phyloP scores from a whole-genome alignment of 2,888 invertebrate species.

The Chrysolina americana region DNA sequence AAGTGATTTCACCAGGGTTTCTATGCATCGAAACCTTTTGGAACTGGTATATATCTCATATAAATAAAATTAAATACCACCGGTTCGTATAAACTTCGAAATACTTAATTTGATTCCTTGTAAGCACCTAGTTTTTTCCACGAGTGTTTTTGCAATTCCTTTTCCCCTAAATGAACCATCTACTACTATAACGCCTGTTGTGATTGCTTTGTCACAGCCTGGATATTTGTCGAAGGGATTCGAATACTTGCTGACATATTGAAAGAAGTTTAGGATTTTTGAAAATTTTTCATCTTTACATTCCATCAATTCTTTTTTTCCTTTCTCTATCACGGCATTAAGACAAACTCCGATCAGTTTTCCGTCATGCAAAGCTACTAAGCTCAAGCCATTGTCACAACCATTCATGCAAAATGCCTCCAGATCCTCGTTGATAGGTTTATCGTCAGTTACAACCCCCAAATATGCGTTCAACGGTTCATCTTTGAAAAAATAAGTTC shows the following conservation, averaged over 20 bases:
- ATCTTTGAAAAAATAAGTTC: slow-evolving; percentile 79
- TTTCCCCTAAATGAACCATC: slow-evolving; percentile 77
- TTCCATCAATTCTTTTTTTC: slow-evolving; percentile 50
- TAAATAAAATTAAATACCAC: no score
- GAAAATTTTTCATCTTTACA: slow-evolving; percentile 73
- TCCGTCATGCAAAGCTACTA: slow-evolving; percentile 75
- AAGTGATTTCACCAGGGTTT: no score
- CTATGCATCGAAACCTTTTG: no score
- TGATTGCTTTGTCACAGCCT: slow-evolving; percentile 72
- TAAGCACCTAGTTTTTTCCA: slow-evolving; percentile 74
- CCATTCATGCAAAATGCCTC: slow-evolving; percentile 76
- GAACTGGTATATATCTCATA: no score
- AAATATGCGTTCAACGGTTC: slow-evolving; percentile 79
- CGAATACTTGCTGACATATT: slow-evolving; percentile 73
- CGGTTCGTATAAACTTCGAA: no score
- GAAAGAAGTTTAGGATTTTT: slow-evolving; percentile 74
- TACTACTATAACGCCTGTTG: slow-evolving; percentile 78
- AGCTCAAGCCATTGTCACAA: slow-evolving; percentile 74
- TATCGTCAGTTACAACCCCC: slow-evolving; percentile 74
- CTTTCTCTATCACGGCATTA: slow-evolving; percentile 56
- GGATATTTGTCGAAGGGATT: slow-evolving; percentile 75
- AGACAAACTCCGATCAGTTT: slow-evolving; percentile 70
- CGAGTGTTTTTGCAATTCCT: slow-evolving; percentile 77
- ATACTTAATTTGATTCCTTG: background rate
- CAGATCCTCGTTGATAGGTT: slow-evolving; percentile 75